Evolutionary conservation across 2,113 vertebrate species (phyloP).

Genomic region (Datnioides undecimradiatus): DNA sequence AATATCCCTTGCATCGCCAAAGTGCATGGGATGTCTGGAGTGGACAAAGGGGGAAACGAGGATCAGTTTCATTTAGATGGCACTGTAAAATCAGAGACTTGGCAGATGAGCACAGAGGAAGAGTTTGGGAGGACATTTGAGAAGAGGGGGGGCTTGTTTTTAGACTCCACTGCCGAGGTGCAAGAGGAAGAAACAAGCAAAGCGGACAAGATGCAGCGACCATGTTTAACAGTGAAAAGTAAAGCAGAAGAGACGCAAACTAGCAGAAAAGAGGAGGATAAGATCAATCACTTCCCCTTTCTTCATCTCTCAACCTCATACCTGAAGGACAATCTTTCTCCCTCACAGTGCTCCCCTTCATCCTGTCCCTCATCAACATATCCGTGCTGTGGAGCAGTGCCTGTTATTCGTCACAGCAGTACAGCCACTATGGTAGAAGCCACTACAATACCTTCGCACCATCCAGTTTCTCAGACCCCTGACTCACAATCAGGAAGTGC

Average conservation of each 20-base stretch:
- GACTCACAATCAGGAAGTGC: not conserved
- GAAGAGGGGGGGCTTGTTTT: not conserved
- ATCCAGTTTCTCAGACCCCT: conserved; percentile 1
- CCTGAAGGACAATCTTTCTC: not conserved
- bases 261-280: not conserved
- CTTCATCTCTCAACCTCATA: not conserved
- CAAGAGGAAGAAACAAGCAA: not conserved
- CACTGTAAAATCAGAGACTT: conserved; percentile 1
- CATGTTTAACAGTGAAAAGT: not conserved
- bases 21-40: not conserved
- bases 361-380: conserved; percentile 18
- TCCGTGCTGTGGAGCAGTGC: conserved; percentile 65
- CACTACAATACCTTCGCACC: not conserved
- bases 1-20: not conserved
- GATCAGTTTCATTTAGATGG: conserved; percentile 19
- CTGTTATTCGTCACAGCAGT: conserved; percentile 79
- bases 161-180: not conserved
- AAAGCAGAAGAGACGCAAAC: not conserved
- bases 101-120: conserved; percentile 14
- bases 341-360: conserved; percentile 8
- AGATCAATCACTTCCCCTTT: not conserved
- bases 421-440: conserved; percentile 11
- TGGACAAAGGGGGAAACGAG: conserved; percentile 12
- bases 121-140: not conserved
- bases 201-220: not conserved